Evolutionary conservation across 2,888 invertebrate species (phyloP).

Genomic region (Dryobotodes eremita): DNA sequence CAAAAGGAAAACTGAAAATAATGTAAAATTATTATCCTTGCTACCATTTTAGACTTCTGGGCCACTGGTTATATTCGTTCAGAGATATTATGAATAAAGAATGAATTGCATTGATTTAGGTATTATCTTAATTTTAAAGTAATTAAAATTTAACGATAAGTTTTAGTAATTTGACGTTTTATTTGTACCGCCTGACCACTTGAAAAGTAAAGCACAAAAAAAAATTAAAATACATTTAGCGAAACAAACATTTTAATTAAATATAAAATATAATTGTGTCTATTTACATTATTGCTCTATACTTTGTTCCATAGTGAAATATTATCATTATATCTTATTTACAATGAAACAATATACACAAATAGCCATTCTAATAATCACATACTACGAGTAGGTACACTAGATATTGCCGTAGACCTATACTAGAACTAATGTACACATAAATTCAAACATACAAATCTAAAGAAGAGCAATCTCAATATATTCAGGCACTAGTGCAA

Average conservation of each 20-base stretch:
- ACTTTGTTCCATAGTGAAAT: constrained; percentile 28
- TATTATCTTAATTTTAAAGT: constrained; percentile 72
- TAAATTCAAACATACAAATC: constrained; percentile 49
- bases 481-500: constrained; percentile 61
- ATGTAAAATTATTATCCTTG: constrained; percentile 2
- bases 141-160: constrained; percentile 70
- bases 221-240: constrained; percentile 10
- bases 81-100: constrained; percentile 62
- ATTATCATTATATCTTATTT: constrained; percentile 19
- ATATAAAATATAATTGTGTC: constrained; percentile 31
- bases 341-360: constrained; percentile 27
- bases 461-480: constrained; percentile 48
- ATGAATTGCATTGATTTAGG: constrained; percentile 72
- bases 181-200: constrained; percentile 54
- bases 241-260: constrained; percentile 43
- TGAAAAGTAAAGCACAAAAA: background rate
- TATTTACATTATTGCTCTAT: constrained; percentile 46
- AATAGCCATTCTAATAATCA: constrained; percentile 45
- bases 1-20: constrained; percentile 47
- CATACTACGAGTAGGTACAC: constrained; percentile 37
- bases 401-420: constrained; percentile 25
- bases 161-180: constrained; percentile 72
- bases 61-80: constrained; percentile 53
- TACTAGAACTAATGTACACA: constrained; percentile 28
- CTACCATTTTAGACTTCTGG: constrained; percentile 24